Evolutionary conservation across 2,797 vertebrate genomes (phyloP), one percentile per base, ranked within the genome.

Genomic region (Poecilia wingei): DNA sequence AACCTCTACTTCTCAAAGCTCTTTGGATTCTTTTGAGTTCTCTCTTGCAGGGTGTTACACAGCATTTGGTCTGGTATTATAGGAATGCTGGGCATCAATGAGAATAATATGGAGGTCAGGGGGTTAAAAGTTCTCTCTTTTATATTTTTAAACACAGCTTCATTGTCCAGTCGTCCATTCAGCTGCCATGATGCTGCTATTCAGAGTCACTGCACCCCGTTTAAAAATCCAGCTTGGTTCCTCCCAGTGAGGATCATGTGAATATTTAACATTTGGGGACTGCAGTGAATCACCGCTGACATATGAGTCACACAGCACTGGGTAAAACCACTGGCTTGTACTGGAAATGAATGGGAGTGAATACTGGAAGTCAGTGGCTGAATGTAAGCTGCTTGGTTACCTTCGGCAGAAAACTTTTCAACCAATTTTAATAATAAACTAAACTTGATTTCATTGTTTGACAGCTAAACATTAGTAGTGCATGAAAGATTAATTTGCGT

Each of bases 101-200:
- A 57, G 76, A 57, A 74, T 53, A 78, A 79, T 59, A 47, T 76
- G 82, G 86, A 53, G 72, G 83, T 83, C 80, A 81, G 33, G 31
- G 70, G 83, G 83, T 85, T 43, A 83, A 70, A 85, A 82, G 83
- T 83, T 79, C 49, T 43, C 36, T 36, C 80, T 72, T 82, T 80
- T 80, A 83, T 76, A 80, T 71, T 81, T 82, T 36, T 74, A 64
- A 82, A 86, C 78, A 82, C 46, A 76, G 78, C 41, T 46, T 79
- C 74, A 70, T 77, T 84, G 84, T 86, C 66, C 31, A 25, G 76
- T 49, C 69, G 36, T 73, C 66, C 75, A 49, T 79, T 77, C 74
- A 82, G 80, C 80, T 33, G 71, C 79, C 18, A 18, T 5, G 64
- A 76, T 74, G 64, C 49, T 74, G 64, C 49, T 70, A 25, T 64